A percentile compares a stretch with the other conserved stretches of the same genome.
phyloP scores from a whole-genome alignment of 2,113 vertebrate genomes.

The Hylia prasina region DNA sequence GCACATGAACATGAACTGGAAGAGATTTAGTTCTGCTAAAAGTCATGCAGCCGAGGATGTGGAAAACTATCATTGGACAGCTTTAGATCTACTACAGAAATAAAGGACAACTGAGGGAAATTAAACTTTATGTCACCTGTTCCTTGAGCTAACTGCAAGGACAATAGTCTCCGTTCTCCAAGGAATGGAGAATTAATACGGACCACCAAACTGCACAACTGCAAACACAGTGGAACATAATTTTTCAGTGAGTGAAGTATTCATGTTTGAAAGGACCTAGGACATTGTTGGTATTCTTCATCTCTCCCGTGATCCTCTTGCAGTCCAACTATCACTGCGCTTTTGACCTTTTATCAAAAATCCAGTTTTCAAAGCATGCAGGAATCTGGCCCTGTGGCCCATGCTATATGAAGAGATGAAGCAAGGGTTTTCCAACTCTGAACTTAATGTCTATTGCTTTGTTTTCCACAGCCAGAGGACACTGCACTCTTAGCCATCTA shows the following conservation, averaged over 20 bases:
- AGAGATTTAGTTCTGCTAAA: neutral
- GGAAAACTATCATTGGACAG: neutral
- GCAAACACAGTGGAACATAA: neutral
- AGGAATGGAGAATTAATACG: neutral
- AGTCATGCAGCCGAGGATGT: accelerated
- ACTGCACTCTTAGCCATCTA: neutral
- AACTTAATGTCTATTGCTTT: neutral
- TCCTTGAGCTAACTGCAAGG: neutral
- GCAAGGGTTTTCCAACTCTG: neutral
- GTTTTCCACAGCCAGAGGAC: neutral
- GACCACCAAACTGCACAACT: neutral
- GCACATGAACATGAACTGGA: neutral
- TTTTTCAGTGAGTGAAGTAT: neutral
- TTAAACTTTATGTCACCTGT: neutral
- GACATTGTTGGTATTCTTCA: neutral
- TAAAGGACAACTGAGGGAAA: neutral
- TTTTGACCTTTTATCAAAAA: neutral
- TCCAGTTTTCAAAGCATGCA: neutral
- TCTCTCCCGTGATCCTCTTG: neutral
- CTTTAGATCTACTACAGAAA: neutral
- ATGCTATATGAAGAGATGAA: neutral
- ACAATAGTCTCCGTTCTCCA: too few species aligned
- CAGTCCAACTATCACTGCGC: neutral
- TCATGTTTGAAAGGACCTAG: neutral
- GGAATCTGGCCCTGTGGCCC: neutral